These are phyloP conservation scores for Ardeotis arabs DNA, from an alignment of 2,113 vertebrate species.

Conservation along the genomic window DNA sequence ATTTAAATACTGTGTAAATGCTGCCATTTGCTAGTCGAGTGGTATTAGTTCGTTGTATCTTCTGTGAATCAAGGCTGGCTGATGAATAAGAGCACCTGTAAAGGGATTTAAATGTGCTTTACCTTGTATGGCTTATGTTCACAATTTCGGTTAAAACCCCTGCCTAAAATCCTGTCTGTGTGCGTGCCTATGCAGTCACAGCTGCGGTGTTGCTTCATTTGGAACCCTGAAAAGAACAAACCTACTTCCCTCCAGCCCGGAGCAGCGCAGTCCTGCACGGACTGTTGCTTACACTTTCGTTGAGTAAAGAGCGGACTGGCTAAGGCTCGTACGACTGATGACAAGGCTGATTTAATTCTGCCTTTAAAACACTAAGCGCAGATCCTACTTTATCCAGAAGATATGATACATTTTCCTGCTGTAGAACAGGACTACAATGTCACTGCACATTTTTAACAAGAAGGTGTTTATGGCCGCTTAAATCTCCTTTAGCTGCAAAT, in stretches of 20 bases:
- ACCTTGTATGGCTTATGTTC: neutral
- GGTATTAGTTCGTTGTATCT: neutral
- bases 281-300: neutral
- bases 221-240: neutral
- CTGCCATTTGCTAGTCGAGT: neutral
- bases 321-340: neutral
- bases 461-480: neutral
- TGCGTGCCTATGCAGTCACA: neutral
- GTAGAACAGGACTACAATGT: neutral
- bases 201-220: neutral
- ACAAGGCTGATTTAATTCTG: neutral
- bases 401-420: neutral
- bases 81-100: neutral
- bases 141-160: neutral
- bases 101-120: neutral
- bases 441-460: neutral
- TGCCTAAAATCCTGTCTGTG: no score
- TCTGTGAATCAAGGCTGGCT: neutral
- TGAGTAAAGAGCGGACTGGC: neutral
- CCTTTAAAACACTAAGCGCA: neutral
- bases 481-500: neutral
- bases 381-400: neutral
- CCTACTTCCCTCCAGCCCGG: neutral
- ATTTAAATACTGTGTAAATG: neutral
- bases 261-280: accelerated